Percentiles rank a stretch among this genome's conserved stretches.
phyloP scores from a whole-genome alignment of 2,113 vertebrate genomes.

The Chunga burmeisteri region DNA sequence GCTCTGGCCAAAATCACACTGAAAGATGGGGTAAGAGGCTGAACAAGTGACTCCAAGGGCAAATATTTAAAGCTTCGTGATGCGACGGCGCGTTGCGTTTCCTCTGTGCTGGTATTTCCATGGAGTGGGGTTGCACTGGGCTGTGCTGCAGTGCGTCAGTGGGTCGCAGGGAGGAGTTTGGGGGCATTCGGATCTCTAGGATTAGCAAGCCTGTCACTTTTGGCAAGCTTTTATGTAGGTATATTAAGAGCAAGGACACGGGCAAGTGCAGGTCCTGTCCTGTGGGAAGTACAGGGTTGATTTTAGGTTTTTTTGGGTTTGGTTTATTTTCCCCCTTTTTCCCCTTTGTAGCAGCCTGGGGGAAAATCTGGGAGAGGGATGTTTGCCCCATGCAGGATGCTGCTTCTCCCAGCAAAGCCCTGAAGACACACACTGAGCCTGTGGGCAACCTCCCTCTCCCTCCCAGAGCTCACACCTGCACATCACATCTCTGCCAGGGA shows the following conservation, averaged over 20 bases:
- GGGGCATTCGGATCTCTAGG: background rate
- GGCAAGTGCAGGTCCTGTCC: background rate
- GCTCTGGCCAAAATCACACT: background rate
- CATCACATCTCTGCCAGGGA: background rate
- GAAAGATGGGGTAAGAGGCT: background rate
- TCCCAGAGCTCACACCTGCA: background rate
- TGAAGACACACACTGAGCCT: background rate
- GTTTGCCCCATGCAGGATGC: background rate
- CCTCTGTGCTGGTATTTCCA: background rate
- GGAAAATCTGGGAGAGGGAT: background rate
- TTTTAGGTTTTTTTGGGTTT: background rate
- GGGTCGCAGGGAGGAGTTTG: background rate
- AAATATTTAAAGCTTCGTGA: background rate
- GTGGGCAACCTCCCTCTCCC: background rate
- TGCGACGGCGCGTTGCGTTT: fast-evolving
- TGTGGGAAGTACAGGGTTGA: background rate
- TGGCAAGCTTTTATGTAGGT: background rate
- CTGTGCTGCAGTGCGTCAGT: background rate
- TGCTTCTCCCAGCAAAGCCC: background rate
- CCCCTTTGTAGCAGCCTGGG: background rate
- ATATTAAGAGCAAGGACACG: background rate
- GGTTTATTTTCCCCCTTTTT: background rate
- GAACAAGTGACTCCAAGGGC: background rate
- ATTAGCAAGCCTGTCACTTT: background rate
- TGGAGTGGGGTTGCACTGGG: background rate